phyloP scores from a whole-genome alignment of 1,140 invertebrate genomes.

The Drosophila pectinifera region DNA sequence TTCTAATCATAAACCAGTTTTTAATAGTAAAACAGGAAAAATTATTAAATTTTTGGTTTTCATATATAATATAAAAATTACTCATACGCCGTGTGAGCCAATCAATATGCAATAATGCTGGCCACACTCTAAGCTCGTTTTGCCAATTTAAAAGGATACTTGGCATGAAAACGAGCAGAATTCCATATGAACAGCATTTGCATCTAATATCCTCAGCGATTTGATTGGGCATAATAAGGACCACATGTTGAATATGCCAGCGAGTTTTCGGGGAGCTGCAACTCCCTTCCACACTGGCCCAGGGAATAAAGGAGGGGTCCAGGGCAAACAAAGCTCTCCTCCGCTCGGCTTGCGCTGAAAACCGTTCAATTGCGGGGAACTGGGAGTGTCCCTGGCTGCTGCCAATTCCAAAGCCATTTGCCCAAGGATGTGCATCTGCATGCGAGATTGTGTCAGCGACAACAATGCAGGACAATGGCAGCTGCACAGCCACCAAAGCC shows the following conservation, averaged over 20 bases:
- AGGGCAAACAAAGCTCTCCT: slow-evolving; percentile 14
- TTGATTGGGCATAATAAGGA: slow-evolving; percentile 5
- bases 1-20: neutral
- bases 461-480: slow-evolving; percentile 11
- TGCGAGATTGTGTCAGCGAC: slow-evolving; percentile 10
- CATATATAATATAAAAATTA: neutral
- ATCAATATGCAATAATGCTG: neutral
- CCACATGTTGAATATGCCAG: slow-evolving; percentile 12
- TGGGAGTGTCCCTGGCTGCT: neutral
- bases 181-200: neutral
- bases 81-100: neutral
- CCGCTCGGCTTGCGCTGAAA: slow-evolving; percentile 2
- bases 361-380: slow-evolving; percentile 6
- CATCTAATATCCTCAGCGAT: slow-evolving; percentile 8
- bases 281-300: neutral
- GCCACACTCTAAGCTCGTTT: neutral
- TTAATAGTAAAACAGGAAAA: rapidly evolving
- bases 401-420: slow-evolving; percentile 22
- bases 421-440: slow-evolving; percentile 18
- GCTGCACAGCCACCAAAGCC: neutral
- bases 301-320: neutral
- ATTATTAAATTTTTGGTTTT: neutral
- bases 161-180: neutral
- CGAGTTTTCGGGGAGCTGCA: neutral
- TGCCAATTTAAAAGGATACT: neutral